Evolutionary conservation across 2,113 vertebrate species (phyloP).

Genomic region (Pelmatolapia mariae): DNA sequence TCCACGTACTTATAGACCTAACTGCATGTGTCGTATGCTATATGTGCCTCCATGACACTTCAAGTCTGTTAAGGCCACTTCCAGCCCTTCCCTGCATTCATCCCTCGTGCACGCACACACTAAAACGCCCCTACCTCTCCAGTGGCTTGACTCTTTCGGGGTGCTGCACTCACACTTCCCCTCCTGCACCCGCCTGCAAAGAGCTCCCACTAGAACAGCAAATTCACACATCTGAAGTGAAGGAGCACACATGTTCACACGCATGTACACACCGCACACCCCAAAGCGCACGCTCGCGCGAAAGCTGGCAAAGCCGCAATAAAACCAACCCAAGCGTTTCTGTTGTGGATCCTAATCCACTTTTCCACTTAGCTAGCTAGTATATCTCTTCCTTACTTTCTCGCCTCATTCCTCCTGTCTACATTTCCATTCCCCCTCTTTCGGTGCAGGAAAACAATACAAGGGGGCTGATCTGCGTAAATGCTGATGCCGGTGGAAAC

Average conservation of each 20-base stretch:
- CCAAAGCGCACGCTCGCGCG: background rate
- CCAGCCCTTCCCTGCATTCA: background rate
- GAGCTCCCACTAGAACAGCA: constrained; percentile 9
- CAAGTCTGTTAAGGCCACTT: constrained; percentile 10
- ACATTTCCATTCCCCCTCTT: constrained; percentile 9
- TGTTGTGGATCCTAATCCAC: constrained; percentile 62
- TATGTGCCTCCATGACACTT: background rate
- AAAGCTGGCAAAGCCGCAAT: constrained; percentile 31
- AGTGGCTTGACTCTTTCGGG: constrained; percentile 6
- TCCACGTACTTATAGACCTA: background rate
- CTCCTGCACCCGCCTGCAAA: background rate
- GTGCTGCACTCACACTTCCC: background rate
- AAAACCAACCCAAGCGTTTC: constrained; percentile 54
- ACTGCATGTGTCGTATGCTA: background rate
- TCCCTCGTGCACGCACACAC: background rate
- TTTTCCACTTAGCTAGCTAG: constrained; percentile 57
- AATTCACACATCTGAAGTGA: constrained; percentile 34
- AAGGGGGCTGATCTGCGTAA: constrained; percentile 43
- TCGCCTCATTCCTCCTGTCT: background rate
- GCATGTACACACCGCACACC: background rate
- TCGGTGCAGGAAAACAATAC: constrained; percentile 40
- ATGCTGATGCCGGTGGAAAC: constrained; percentile 53
- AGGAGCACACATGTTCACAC: constrained; percentile 41
- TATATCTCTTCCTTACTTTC: constrained; percentile 26
- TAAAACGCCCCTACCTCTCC: background rate